Evolutionary conservation across 2,113 vertebrate species (phyloP), one percentile per base, ranked within the genome.

Genomic region (Toxostoma redivivum): DNA sequence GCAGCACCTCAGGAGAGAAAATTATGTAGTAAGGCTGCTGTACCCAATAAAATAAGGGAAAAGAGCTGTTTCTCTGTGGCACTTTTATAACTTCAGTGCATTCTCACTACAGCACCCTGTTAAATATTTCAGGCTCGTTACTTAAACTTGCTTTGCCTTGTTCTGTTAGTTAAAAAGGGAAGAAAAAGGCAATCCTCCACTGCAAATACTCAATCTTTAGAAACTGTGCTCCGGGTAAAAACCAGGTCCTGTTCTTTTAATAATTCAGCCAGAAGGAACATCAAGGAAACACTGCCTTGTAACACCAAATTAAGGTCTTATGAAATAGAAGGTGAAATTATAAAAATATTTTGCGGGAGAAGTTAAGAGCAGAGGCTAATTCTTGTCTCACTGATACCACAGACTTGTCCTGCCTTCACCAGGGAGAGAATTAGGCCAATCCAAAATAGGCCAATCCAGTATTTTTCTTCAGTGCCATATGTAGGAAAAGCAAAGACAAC

Each of bases 401-500:
- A 56, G 61, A 57, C 56, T 67, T 67, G 53, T 60, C 61, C 83
- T 25, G 44, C 58, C 81, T 73, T 79, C 50, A 61, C 65, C 25
- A 17, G 74, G n/a, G 58, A 40, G 48, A 74, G 79, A 92, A 90
- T 78, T 74, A 88, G 86, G 94, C 88, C 90, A 94, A 62, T 8
- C 4, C 71, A 88, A 90, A 96, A 88, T 86, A 88, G 92, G 92
- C 81, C 90, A 93, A 93, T 62, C 85, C 85, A 95, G 67, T 64
- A 70, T 93, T 93, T 95, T 56, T 79, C 31, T 74, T 74, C 71
- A 37, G 64, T 64, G 69, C 72, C 67, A 15, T 4, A 48, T 1
- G 6, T 1, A 86, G 48, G 45, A 86, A 76, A 70, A 45, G 21
- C n/a, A 86, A 72, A 91, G 44, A 58, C 0, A 3, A 33, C 25